Percentiles rank a stretch among this genome's conserved stretches.
Conservation (phyloP, 2,888 invertebrate genomes). For the Ctenicera cuprea region DNA sequence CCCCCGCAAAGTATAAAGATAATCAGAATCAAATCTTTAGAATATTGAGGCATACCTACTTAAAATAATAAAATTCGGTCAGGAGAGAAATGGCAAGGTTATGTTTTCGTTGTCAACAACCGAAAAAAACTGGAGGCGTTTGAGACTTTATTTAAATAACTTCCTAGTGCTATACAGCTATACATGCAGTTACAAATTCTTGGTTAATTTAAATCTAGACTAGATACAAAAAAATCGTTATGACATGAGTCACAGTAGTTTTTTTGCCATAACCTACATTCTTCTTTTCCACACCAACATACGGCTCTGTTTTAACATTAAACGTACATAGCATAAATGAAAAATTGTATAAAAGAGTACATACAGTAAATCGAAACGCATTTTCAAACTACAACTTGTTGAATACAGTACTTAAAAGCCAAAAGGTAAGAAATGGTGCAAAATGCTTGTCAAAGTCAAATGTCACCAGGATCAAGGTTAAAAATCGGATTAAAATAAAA, state of each 20-base stretch:
- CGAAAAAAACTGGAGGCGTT: not conserved
- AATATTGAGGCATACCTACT: not conserved
- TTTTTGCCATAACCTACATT: slow-evolving; percentile 48
- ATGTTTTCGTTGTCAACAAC: not conserved
- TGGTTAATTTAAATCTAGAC: too few relatives aligned
- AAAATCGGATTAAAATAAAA: slow-evolving; percentile 10
- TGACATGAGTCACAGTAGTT: slow-evolving; percentile 43
- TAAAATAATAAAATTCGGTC: not conserved
- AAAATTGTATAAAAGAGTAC: not conserved
- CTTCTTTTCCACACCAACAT: slow-evolving; percentile 41
- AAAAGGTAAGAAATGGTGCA: slow-evolving; percentile 25
- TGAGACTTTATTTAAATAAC: too few relatives aligned
- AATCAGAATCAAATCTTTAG: not conserved
- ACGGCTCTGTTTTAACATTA: slow-evolving; percentile 24
- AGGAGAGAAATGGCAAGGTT: not conserved
- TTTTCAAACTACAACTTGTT: not conserved
- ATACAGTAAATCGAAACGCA: not conserved
- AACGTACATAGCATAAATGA: slow-evolving; percentile 28
- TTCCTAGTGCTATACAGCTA: too few relatives aligned
- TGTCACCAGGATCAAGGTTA: slow-evolving; percentile 40
- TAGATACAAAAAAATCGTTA: slow-evolving; percentile 1
- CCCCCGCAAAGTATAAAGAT: not conserved
- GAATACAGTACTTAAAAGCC: not conserved
- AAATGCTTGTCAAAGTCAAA: slow-evolving; percentile 37
- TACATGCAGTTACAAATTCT: too few relatives aligned